Evolutionary conservation across 2,113 vertebrate species (phyloP), one percentile per base, ranked within the genome.

Genomic region (Tachuris rubrigastra): DNA sequence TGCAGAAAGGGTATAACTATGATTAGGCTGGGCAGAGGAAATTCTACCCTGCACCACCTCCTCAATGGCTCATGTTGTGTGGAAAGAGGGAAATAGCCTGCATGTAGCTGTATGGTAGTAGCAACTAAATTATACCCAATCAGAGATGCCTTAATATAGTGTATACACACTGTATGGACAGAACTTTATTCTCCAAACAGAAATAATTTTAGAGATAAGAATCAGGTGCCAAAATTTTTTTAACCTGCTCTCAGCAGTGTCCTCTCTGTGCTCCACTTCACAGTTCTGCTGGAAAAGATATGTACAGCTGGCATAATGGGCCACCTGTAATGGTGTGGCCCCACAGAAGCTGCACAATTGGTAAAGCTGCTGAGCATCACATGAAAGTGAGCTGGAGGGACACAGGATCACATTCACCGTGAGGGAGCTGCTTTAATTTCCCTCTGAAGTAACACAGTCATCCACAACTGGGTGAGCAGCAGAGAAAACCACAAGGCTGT

Each of bases 231-330:
- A 42, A 7, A 78, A 47, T n/a, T 39, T 79, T 53, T 89, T 24
- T 42, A 22, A 74, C 17, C 5, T 1, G 1, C 65, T 50, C 30
- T 87, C 4, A 3, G 18, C 33, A 31, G 18, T 4, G 31, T 59
- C 13, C 9, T 18, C 31, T 21, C 6, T 31, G 37, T 33, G 52
- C 30, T 76, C 59, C 1, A 5, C 25, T 39, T 44, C 55, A 49
- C 74, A 50, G 25, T 17, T 60, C 20, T 39, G 47, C 22, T 33
- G 52, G 31, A 30, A 11, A 73, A 59, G 30, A 47, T 52, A n/a
- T 1, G 0, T 24, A 21, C 21, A 41, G 30, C 3, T 2, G 5
- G 23, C 6, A 1, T 9, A 50, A 58, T 0, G 2, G 33, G 31
- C 49, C 35, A 31, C 31, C 20, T 1, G 1, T 33, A 39, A 39